Evolutionary conservation across 2,113 vertebrate species (phyloP), one percentile per base, ranked within the genome.

Genomic region (Crotalus horridus): DNA sequence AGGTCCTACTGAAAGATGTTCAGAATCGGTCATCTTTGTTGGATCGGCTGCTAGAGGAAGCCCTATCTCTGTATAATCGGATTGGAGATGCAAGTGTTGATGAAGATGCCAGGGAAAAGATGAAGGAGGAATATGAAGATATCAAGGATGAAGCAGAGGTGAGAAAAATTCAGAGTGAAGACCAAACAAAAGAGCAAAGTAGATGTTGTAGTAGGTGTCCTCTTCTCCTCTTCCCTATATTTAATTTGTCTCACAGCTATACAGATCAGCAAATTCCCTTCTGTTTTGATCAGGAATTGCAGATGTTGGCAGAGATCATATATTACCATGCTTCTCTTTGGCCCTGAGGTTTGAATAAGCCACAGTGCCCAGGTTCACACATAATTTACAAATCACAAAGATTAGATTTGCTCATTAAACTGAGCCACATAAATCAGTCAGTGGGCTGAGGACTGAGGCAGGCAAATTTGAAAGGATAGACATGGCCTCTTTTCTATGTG

Each of bases 11-110:
- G 89, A 98, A 97, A 20, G 98, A 99, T 29, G 96, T 98, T 59
- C 95, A 97, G 10, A 96, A 97, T 95, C 98, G 99, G 96, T 98
- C 97, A 0, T 89, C 91, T 46, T 97, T 99, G 51, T 95, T 99
- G 97, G 98, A 98, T 95, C 97, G 98, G 93, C 97, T 99, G 85
- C 96, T 99, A 94, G 99, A 99, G 55, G 99, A 99, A 97, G 99
- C 98, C 0, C 95, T 96, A 3, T 96, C 97, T 0, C 97, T 99
- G 51, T 97, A 98, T 96, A 98, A 96, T 95, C 97, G 99, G 92
- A 99, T 98, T 8, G 98, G 98, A 92, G 99, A 99, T 96, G 97
- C 98, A 92, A 99, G 98, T 0, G 97, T 99, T 94, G 98, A 98
- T 58, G 97, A 98, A 1, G 94, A 97, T 0, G 97, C 97, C n/a